Evolutionary conservation across 2,113 vertebrate genomes (phyloP).

Genomic region (Propithecus coquereli): DNA sequence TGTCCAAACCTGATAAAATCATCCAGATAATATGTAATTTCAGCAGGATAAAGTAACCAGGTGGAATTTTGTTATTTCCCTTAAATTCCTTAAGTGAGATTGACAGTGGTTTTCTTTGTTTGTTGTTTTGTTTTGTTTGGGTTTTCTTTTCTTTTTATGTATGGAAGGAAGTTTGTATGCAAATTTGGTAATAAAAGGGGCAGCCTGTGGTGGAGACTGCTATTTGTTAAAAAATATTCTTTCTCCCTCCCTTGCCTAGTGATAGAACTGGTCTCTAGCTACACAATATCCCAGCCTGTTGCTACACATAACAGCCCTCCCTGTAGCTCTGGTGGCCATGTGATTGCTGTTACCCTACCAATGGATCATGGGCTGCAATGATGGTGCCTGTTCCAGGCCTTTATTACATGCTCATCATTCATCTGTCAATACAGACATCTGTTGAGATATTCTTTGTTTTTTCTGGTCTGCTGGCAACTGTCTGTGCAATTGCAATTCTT

Average conservation of each 20-base stretch:
- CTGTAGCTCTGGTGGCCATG: accelerated
- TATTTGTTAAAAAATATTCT: background rate
- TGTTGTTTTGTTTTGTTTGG: too few species aligned
- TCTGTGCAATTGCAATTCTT: background rate
- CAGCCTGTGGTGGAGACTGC: background rate
- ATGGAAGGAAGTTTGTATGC: background rate
- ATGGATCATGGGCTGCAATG: background rate
- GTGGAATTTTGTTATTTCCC: background rate
- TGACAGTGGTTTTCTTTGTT: background rate
- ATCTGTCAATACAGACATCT: background rate
- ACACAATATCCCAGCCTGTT: background rate
- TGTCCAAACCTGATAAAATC: background rate
- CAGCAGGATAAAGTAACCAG: background rate
- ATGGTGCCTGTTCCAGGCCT: background rate
- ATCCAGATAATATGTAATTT: background rate
- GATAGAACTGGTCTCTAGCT: background rate
- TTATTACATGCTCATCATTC: background rate
- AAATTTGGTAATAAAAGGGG: background rate
- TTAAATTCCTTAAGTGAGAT: background rate
- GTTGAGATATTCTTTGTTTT: background rate
- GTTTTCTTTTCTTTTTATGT: background rate
- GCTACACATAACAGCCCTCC: background rate
- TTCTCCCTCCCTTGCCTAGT: background rate
- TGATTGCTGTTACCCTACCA: background rate
- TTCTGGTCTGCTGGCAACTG: background rate